Conservation (phyloP, 1,140 invertebrate species). For the Drosophila albomicans region DNA sequence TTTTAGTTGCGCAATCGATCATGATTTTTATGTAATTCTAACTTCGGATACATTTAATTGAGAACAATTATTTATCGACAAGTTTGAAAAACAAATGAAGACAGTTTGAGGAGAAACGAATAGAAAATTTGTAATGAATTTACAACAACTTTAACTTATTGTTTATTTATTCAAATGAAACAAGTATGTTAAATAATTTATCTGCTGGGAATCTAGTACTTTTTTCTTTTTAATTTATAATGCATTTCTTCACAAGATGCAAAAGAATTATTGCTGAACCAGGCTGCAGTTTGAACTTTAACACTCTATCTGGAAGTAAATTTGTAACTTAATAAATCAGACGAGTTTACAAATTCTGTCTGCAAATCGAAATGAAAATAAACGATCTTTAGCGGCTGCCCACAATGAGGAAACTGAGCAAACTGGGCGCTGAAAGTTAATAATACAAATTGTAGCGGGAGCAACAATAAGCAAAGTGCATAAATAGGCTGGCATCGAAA, state of each 20-base stretch:
- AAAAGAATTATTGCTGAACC: not conserved
- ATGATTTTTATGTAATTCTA: slow-evolving; percentile 15
- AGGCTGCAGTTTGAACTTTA: not conserved
- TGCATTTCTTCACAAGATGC: not conserved
- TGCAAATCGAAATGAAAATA: slow-evolving; percentile 60
- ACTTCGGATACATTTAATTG: not conserved
- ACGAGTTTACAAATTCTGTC: slow-evolving; percentile 37
- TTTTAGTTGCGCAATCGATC: slow-evolving; percentile 59
- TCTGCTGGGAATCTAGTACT: too few species aligned
- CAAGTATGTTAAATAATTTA: too few species aligned
- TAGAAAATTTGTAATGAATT: too few species aligned
- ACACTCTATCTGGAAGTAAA: not conserved
- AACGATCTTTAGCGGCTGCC: slow-evolving; percentile 54
- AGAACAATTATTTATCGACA: slow-evolving; percentile 1
- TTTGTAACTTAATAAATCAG: slow-evolving; percentile 33
- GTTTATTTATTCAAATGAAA: too few species aligned
- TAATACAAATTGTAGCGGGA: slow-evolving; percentile 64
- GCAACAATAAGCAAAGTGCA: slow-evolving; percentile 27
- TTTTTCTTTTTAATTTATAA: not conserved
- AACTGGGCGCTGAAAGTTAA: slow-evolving; percentile 49
- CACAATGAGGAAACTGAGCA: slow-evolving; percentile 26
- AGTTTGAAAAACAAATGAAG: not conserved
- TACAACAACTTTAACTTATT: too few species aligned
- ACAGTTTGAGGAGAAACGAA: too few species aligned
- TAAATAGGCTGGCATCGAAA: slow-evolving; percentile 15